phyloP scores from a whole-genome alignment of 1,140 invertebrate genomes.

The Tetramorium alpestre region DNA sequence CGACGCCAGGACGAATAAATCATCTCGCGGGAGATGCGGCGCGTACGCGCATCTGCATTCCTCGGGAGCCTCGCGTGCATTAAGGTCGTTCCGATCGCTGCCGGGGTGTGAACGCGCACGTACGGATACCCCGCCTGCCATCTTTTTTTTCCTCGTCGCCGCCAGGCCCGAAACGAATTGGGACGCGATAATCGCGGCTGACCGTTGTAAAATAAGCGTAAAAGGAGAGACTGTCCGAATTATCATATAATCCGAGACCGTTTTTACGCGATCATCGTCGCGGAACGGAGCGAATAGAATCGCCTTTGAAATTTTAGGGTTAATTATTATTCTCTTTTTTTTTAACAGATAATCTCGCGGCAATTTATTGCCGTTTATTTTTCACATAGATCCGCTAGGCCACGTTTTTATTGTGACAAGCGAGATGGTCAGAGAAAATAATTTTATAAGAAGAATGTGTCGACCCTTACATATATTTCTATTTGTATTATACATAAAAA shows the following conservation, averaged over 20 bases:
- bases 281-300: constrained; percentile 14
- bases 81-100: constrained; percentile 56
- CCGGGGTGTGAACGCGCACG: constrained; percentile 42
- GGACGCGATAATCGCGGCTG: constrained; percentile 50
- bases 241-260: constrained; percentile 22
- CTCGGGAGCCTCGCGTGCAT: constrained; percentile 59
- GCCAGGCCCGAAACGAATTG: constrained; percentile 49
- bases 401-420: background rate
- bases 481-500: background rate
- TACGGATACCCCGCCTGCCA: background rate
- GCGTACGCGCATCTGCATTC: constrained; percentile 44
- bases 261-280: constrained; percentile 29
- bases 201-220: constrained; percentile 37
- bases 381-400: background rate
- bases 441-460: background rate
- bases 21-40: background rate
- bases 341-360: background rate
- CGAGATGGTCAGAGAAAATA: background rate
- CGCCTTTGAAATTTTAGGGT: background rate
- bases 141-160: background rate
- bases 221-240: constrained; percentile 45
- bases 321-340: background rate
- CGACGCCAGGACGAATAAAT: constrained; percentile 38
- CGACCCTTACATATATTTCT: background rate
- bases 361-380: background rate